Evolutionary conservation across 2,797 vertebrate genomes (phyloP).

Genomic region (Eutrigla gurnardus): DNA sequence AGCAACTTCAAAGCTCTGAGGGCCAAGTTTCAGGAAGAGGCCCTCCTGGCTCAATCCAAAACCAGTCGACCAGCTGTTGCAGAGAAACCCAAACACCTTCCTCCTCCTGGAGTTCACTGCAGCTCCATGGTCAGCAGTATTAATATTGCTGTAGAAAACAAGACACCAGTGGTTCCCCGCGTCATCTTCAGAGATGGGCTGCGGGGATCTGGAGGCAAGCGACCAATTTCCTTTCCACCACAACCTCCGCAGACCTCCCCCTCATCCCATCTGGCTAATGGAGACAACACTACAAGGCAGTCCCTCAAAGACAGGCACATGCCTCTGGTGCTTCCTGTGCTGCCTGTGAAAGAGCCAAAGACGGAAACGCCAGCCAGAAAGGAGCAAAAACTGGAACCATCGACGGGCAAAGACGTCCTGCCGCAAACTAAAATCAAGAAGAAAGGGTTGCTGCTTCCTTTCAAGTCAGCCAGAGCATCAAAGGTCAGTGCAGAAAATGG

Average conservation of each 20-base stretch:
- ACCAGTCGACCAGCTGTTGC: constrained; percentile 73
- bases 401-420: constrained; percentile 40
- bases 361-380: constrained; percentile 28
- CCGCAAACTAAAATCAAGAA: constrained; percentile 74
- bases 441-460: constrained; percentile 79
- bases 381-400: constrained; percentile 41
- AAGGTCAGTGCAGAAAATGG: constrained; percentile 56
- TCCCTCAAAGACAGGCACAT: constrained; percentile 73
- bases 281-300: constrained; percentile 49
- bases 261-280: constrained; percentile 32
- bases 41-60: constrained; percentile 65
- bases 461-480: constrained; percentile 72
- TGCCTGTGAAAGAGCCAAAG: constrained; percentile 53
- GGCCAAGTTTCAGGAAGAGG: constrained; percentile 91
- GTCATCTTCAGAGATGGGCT: constrained; percentile 72
- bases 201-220: constrained; percentile 60
- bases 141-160: constrained; percentile 55
- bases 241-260: constrained; percentile 49
- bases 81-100: constrained; percentile 81
- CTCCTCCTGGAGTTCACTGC: constrained; percentile 59
- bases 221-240: constrained; percentile 69
- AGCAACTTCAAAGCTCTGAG: constrained; percentile 89
- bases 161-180: constrained; percentile 35
- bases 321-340: constrained; percentile 76
- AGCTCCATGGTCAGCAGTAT: constrained; percentile 44